These are phyloP conservation scores for Montipora efflorescens DNA, from an alignment of 64 coral and sea anemone genomes.

Conservation along the genomic window DNA sequence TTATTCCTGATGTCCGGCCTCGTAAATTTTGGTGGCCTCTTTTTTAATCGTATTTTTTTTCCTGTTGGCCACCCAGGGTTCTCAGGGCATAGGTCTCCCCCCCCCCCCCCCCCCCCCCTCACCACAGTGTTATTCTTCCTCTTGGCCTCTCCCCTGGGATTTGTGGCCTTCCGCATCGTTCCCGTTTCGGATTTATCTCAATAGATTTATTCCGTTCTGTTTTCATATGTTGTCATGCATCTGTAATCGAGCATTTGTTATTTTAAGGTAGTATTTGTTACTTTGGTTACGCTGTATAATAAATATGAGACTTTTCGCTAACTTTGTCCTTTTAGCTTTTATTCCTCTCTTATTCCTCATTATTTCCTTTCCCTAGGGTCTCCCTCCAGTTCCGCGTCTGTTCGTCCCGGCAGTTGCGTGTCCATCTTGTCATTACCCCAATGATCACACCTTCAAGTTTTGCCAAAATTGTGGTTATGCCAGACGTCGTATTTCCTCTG, in stretches of 20 bases:
- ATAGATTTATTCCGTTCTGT: not conserved
- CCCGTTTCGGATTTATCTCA: not conserved
- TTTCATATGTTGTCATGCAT: not conserved
- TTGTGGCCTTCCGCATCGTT: not conserved
- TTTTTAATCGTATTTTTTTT: no score
- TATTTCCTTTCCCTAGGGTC: no score
- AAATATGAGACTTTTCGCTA: not conserved
- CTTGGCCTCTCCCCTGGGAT: constrained; percentile 39
- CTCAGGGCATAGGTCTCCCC: not conserved
- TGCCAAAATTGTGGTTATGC: constrained; percentile 71
- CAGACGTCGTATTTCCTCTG: not conserved
- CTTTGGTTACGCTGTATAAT: not conserved
- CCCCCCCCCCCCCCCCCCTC: not conserved
- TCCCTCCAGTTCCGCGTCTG: not conserved
- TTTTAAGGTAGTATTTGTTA: no score
- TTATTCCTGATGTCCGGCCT: no score
- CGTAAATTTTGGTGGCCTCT: no score
- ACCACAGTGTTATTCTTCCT: not conserved
- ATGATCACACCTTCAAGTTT: constrained; percentile 54
- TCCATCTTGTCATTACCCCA: constrained; percentile 50
- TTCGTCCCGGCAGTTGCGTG: constrained; percentile 55
- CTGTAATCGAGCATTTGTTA: not conserved
- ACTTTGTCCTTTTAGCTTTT: not conserved
- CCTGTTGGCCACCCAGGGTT: no score
- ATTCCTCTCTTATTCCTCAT: not conserved